Evolutionary conservation across 2,113 vertebrate genomes (phyloP), one percentile per base, ranked within the genome.

Genomic region (Sapajus apella): DNA sequence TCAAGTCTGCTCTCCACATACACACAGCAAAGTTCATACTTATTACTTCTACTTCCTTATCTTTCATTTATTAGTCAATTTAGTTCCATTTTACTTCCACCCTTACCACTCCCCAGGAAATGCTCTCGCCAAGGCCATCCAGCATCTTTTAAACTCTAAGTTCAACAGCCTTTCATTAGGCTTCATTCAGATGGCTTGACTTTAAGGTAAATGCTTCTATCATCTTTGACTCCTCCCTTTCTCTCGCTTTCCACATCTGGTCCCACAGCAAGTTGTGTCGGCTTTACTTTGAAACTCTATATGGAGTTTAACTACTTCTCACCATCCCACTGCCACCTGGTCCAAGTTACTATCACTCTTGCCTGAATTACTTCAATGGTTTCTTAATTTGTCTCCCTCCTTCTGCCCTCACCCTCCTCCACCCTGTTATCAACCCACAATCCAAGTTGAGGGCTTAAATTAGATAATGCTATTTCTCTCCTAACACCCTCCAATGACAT

Each of bases 231-330:
- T 77, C 47, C 43, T 72, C 9, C 82, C 47, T 81, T 66, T 86
- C 61, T 43, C 40, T 89, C 64, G 86, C 55, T 81, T 86, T 8
- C n/a, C 35, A 79, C 70, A 68, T 87, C 52, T 79, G 90, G 47
- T 61, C 76, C 45, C 50, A 61, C 5, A 83, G 82, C 50, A 72
- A n/a, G 91, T 93, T 52, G 20, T 77, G 30, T 83, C 73, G 75
- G 88, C 70, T 90, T 86, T 73, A 35, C 90, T 86, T 88, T 81
- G 50, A 45, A 70, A 91, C 70, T 82, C 75, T 50, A 8, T 14
- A 27, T 21, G 66, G 87, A 85, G 84, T 68, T 86, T 45, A 86
- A 45, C 96, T 64, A 17, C 87, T 93, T 97, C 66, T 79, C 73
- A 55, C 23, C n/a, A 79, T 84, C 68, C n/a, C 70, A 93, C 52